A percentile compares a stretch with the other conserved stretches of the same genome.
phyloP scores from a whole-genome alignment of 2,797 vertebrate species.

The Coreius guichenoti region DNA sequence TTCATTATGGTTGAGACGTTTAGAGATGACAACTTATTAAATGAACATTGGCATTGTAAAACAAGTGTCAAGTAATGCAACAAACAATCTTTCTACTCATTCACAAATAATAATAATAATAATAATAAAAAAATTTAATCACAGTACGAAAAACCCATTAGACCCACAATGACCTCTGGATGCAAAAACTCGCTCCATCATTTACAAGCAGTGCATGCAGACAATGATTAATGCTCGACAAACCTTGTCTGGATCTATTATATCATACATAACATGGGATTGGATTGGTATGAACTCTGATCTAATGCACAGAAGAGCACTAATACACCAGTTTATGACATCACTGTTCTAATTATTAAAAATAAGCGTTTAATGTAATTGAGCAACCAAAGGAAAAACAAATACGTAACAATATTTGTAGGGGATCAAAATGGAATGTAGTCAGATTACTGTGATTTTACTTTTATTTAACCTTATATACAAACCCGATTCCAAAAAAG shows the following conservation, averaged over 20 bases:
- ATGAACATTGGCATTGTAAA: neutral
- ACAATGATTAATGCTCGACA: neutral
- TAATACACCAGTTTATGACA: constrained; percentile 2
- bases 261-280: constrained; percentile 1
- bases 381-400: neutral
- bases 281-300: neutral
- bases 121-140: neutral
- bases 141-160: neutral
- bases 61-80: neutral
- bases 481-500: too few relatives aligned
- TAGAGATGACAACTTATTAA: constrained; percentile 4
- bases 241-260: neutral
- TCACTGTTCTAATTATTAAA: neutral
- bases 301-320: neutral
- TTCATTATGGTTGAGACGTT: neutral
- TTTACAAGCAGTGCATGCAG: constrained; percentile 4
- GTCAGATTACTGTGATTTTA: neutral
- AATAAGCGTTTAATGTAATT: neutral
- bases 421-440: neutral
- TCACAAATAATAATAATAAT: neutral
- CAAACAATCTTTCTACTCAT: neutral
- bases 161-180: neutral
- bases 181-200: neutral
- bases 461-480: neutral
- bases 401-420: neutral